phyloP scores from a whole-genome alignment of 2,797 vertebrate species.

The Anguilla obscura region DNA sequence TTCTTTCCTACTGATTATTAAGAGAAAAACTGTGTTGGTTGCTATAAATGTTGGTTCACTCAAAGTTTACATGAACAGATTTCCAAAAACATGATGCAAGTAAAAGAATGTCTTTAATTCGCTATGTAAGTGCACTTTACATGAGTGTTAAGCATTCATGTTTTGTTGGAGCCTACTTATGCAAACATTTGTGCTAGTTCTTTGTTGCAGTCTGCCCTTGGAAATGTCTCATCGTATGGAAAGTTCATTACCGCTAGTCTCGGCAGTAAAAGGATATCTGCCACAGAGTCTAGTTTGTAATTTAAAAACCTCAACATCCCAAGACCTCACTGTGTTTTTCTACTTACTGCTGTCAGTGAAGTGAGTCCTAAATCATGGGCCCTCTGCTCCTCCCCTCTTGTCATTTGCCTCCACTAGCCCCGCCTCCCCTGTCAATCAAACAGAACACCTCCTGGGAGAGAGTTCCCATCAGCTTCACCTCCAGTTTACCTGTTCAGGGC shows the following conservation, averaged over 20 bases:
- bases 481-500: neutral
- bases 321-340: slow-evolving; percentile 47
- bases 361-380: slow-evolving; percentile 54
- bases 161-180: neutral
- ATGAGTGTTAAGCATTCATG: neutral
- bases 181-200: neutral
- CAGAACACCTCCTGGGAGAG: slow-evolving; percentile 28
- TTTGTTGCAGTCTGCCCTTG: slow-evolving; percentile 24
- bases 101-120: neutral
- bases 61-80: neutral
- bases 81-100: neutral
- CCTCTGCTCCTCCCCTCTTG: slow-evolving; percentile 60
- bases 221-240: slow-evolving; percentile 44
- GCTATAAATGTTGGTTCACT: neutral
- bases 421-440: slow-evolving; percentile 43
- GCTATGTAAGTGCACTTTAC: neutral
- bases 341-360: slow-evolving; percentile 48
- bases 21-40: neutral
- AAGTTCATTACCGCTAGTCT: slow-evolving; percentile 52
- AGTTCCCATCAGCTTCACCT: neutral
- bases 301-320: slow-evolving; percentile 72
- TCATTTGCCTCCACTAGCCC: slow-evolving; percentile 51
- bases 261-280: slow-evolving; percentile 60
- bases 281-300: slow-evolving; percentile 67
- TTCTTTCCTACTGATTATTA: neutral